Base-by-base conservation (phyloP, 1,140 invertebrate genomes). In the Cyclargus thomasi region DNA sequence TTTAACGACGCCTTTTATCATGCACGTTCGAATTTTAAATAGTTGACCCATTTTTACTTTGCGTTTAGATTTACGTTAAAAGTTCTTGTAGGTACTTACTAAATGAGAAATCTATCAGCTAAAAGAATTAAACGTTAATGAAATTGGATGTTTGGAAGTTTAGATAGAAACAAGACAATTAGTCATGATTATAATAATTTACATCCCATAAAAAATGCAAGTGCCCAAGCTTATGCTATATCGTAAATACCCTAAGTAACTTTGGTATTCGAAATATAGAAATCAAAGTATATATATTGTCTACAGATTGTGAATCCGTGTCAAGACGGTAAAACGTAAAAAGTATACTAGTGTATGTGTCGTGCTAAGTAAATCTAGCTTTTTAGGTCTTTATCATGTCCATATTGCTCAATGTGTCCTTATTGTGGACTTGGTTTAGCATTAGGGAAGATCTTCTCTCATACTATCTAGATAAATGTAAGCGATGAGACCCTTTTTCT, bases 371-470 rank as follows among this genome's bases (percentile, higher is more conserved):
- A 72, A 79, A 72, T 73, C 74, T 83, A 82, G 76, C 74, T 83
- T 76, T 74, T 78, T 81, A 81, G 75, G 73, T 80, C 75, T 78
- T 69, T 80, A 80, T 79, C 79, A 75, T 86, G 87, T 88, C 87
- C 84, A 86, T 78, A 73, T 90, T 90, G 87, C 87, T 90, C 87
- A 90, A 90, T 85, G 78, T 75, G 84, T 84, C 81, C 78, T 73
- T 59, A 68, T 74, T 70, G 72, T 77, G 82, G 85, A 83, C 85
- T 82, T 76, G 74, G 73, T 85, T 83, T 86, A 88, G 85, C 75
- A 78, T 88, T 86, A 86, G 83, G 69, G 80, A 76, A 78, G 79
- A 76, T 80, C 78, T 82, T 80, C 79, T 75, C 55, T 59, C 18
- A 18, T 20, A 59, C 55, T 59, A 59, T 59, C 20, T 59, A 59